Percentiles rank a stretch among this genome's conserved stretches.
Conservation (phyloP, 2,888 invertebrate species). For the Dasysyrphus albostriatus region DNA sequence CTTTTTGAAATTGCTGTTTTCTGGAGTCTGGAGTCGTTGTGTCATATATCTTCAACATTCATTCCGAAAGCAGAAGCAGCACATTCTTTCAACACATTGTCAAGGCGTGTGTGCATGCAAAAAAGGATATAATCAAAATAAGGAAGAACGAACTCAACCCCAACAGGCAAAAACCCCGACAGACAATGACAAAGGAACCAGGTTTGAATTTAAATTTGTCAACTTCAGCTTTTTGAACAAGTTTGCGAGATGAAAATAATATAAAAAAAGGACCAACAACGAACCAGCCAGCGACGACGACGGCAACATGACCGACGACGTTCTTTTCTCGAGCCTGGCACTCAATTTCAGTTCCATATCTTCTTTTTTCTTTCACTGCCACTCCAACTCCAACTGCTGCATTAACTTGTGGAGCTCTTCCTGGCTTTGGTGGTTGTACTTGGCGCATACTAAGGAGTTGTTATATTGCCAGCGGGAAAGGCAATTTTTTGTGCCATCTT, state of each 20-base stretch:
- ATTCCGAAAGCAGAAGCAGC: conserved; percentile 63
- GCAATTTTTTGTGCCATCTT: conserved; percentile 46
- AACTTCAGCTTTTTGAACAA: conserved; percentile 75
- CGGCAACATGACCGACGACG: conserved; percentile 26
- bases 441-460: conserved; percentile 74
- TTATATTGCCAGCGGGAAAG: conserved; percentile 64
- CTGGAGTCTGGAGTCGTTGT: conserved; percentile 43
- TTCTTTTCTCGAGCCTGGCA: conserved; percentile 20
- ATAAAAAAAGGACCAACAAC: conserved; percentile 35
- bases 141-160: conserved; percentile 7
- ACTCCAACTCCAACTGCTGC: conserved; percentile 42
- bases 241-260: conserved; percentile 51
- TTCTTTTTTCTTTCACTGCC: conserved; percentile 11
- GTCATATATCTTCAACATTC: conserved; percentile 58
- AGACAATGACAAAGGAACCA: conserved; percentile 76
- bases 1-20: conserved; percentile 57
- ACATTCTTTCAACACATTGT: conserved; percentile 73
- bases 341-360: conserved; percentile 34
- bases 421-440: conserved; percentile 58
- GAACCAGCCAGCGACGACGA: conserved; percentile 15
- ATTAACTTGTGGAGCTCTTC: conserved; percentile 67
- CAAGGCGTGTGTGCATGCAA: conserved; percentile 65
- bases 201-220: conserved; percentile 76
- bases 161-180: conserved; percentile 41
- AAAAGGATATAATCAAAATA: conserved; percentile 51